These are phyloP conservation scores for Coregonus suidteri DNA, from an alignment of 2,797 vertebrate species.

Conservation along the genomic window DNA sequence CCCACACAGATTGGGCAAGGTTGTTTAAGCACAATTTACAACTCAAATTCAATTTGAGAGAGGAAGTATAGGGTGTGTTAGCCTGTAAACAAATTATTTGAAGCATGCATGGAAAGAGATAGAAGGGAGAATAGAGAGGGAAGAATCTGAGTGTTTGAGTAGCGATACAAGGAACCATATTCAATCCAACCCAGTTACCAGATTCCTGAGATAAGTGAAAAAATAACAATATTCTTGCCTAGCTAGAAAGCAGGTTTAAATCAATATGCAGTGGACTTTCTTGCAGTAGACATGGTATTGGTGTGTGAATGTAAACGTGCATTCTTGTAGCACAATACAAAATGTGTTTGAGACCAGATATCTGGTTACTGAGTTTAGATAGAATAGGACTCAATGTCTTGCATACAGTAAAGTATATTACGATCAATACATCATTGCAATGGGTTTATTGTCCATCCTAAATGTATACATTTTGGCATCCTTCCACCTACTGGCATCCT, in stretches of 20 bases:
- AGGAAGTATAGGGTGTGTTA: too few species aligned
- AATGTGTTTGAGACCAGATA: too few species aligned
- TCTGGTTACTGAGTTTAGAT: too few species aligned
- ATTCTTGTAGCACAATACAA: too few species aligned
- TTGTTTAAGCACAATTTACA: conserved; percentile 7
- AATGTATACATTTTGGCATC: background rate
- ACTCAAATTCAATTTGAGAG: background rate
- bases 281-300: too few species aligned
- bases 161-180: background rate
- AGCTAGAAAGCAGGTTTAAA: background rate
- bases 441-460: background rate
- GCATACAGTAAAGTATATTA: too few species aligned
- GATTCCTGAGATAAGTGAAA: background rate
- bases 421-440: background rate
- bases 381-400: too few species aligned
- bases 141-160: too few species aligned
- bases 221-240: background rate
- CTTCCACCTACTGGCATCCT: background rate
- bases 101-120: background rate
- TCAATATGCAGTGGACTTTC: too few species aligned
- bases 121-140: background rate
- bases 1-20: background rate
- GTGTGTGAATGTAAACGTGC: too few species aligned
- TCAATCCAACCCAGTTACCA: background rate
- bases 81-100: background rate